phyloP scores from a whole-genome alignment of 2,888 invertebrate species.

The Nemurella pictetii region DNA sequence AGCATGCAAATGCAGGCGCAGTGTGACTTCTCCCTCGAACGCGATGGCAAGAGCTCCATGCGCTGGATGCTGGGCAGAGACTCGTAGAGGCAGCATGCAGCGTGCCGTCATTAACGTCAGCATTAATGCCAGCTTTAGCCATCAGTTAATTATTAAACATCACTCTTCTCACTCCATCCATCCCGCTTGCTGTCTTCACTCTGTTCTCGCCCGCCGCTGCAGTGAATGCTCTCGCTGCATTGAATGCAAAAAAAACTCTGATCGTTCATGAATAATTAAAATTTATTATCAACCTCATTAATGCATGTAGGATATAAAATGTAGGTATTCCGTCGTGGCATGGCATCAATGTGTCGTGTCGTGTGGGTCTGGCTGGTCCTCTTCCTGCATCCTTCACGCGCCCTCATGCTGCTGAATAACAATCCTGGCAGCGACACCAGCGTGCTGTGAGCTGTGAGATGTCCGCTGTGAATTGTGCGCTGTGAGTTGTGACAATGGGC shows the following conservation, averaged over 20 bases:
- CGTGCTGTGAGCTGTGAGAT: too few relatives aligned
- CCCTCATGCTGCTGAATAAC: constrained; percentile 16
- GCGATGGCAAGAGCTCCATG: too few relatives aligned
- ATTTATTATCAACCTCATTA: constrained; percentile 2
- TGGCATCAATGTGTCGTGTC: neutral
- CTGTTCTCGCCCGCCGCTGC: neutral
- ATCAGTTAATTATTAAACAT: neutral
- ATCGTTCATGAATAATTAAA: constrained; percentile 14
- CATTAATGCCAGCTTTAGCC: neutral
- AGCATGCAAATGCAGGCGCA: neutral
- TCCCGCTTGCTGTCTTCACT: neutral
- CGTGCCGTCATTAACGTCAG: neutral
- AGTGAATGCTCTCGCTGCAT: neutral
- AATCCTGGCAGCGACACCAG: too few relatives aligned
- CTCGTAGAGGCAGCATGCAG: neutral
- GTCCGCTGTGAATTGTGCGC: neutral
- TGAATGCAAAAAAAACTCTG: neutral
- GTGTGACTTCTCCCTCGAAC: too few relatives aligned
- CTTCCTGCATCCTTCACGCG: constrained; percentile 6
- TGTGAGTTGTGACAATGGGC: constrained; percentile 18
- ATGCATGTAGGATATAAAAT: neutral
- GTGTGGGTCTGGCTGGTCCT: too few relatives aligned
- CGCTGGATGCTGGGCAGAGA: neutral
- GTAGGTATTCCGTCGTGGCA: neutral
- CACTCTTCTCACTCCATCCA: neutral